Evolutionary conservation across 2,888 invertebrate genomes (phyloP).

Genomic region (Melikaiella ostensackeni): DNA sequence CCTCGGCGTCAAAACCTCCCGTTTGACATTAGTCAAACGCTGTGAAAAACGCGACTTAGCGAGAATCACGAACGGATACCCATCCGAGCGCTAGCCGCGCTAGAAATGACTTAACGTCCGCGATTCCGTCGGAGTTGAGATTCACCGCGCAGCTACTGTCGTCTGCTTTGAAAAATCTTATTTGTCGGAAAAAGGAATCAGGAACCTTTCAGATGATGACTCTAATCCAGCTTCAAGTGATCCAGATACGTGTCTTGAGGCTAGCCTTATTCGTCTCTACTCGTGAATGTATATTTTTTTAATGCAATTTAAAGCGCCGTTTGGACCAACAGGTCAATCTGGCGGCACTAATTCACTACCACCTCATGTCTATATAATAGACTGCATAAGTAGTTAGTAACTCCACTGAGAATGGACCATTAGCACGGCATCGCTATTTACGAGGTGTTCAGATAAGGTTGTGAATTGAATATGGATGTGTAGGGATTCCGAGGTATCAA

Average conservation of each 20-base stretch:
- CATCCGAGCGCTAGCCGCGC: too few relatives aligned
- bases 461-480: slow-evolving; percentile 56
- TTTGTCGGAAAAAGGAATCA: neutral
- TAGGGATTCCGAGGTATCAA: neutral
- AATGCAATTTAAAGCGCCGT: slow-evolving; percentile 62
- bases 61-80: too few relatives aligned
- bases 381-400: slow-evolving; percentile 51
- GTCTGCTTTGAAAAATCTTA: too few relatives aligned
- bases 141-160: too few relatives aligned
- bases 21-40: too few relatives aligned
- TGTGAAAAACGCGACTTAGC: too few relatives aligned
- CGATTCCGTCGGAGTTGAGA: too few relatives aligned
- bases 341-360: slow-evolving; percentile 67
- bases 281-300: slow-evolving; percentile 12
- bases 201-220: neutral
- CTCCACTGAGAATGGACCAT: slow-evolving; percentile 54
- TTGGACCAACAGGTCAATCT: slow-evolving; percentile 64
- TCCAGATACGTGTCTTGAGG: neutral
- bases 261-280: neutral
- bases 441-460: slow-evolving; percentile 61
- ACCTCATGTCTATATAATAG: slow-evolving; percentile 47
- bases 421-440: slow-evolving; percentile 56
- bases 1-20: too few relatives aligned
- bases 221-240: neutral
- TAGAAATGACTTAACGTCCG: too few relatives aligned